Conservation (phyloP, 2,113 vertebrate species). For the Sander lucioperca region DNA sequence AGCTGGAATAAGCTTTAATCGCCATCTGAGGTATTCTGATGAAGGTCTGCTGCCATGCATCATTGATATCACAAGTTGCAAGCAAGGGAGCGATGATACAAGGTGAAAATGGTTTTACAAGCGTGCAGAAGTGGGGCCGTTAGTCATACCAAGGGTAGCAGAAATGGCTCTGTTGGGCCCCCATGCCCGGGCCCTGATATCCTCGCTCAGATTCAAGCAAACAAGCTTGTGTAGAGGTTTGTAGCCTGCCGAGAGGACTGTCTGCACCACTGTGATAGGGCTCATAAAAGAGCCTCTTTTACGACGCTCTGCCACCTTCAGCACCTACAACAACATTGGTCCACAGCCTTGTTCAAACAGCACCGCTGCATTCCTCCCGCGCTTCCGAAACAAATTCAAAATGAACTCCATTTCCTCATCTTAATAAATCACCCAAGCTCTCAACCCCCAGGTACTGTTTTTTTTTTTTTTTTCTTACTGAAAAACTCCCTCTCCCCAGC, state of each 20-base stretch:
- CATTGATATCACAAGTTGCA: constrained; percentile 49
- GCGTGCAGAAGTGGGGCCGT: constrained; percentile 36
- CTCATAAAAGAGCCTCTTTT: constrained; percentile 80
- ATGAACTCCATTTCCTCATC: constrained; percentile 83
- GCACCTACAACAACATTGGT: constrained; percentile 82
- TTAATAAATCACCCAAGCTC: constrained; percentile 83
- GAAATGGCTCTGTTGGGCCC: constrained; percentile 15
- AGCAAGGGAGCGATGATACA: constrained; percentile 54
- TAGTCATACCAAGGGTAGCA: constrained; percentile 39
- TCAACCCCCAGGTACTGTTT: constrained; percentile 24
- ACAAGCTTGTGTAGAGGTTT: constrained; percentile 22
- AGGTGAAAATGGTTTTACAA: constrained; percentile 63
- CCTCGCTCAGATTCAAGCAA: constrained; percentile 19
- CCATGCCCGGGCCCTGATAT: not conserved
- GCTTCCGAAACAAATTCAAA: constrained; percentile 74
- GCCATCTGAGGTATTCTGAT: constrained; percentile 49
- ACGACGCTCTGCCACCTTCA: constrained; percentile 80
- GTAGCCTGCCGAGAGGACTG: constrained; percentile 36
- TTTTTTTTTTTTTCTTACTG: not conserved
- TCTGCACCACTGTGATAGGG: constrained; percentile 64
- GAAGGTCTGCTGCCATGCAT: constrained; percentile 51
- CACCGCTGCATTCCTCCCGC: constrained; percentile 71
- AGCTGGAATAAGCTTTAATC: constrained; percentile 58
- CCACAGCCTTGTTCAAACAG: constrained; percentile 57
- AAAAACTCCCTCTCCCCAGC: constrained; percentile 55